Evolutionary conservation across 2,113 vertebrate genomes (phyloP).

Genomic region (Propithecus coquereli): DNA sequence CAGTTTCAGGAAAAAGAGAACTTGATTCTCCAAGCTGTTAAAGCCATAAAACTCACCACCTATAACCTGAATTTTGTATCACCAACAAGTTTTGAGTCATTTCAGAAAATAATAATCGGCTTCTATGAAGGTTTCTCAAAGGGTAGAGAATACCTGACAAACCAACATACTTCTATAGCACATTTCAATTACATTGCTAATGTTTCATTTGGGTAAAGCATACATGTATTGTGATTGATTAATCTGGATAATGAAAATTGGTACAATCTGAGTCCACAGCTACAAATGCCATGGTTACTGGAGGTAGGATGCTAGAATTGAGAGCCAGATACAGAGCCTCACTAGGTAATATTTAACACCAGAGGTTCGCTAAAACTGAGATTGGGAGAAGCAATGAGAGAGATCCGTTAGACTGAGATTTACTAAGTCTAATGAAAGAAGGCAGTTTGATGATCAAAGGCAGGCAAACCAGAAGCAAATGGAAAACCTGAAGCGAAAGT

Average conservation of each 20-base stretch:
- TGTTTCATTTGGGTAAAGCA: neutral
- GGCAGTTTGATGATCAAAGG: neutral
- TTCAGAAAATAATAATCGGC: neutral
- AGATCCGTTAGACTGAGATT: neutral
- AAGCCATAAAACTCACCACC: neutral
- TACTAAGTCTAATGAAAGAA: neutral
- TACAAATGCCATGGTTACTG: neutral
- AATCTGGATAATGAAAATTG: neutral
- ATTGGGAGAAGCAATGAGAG: neutral
- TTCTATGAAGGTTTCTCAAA: neutral
- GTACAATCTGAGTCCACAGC: neutral
- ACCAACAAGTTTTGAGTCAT: neutral
- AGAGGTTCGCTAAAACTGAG: neutral
- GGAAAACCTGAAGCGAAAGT: neutral
- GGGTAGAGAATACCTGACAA: neutral
- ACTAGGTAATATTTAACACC: neutral
- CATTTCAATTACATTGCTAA: neutral
- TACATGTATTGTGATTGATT: neutral
- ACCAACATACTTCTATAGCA: neutral
- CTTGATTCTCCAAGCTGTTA: neutral
- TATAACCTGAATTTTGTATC: neutral
- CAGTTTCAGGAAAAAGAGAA: neutral
- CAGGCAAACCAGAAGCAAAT: neutral
- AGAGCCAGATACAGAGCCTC: neutral
- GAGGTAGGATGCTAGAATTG: neutral